Base-by-base conservation (phyloP, 2,888 invertebrate species). In the Pyrocoelia pectoralis region DNA sequence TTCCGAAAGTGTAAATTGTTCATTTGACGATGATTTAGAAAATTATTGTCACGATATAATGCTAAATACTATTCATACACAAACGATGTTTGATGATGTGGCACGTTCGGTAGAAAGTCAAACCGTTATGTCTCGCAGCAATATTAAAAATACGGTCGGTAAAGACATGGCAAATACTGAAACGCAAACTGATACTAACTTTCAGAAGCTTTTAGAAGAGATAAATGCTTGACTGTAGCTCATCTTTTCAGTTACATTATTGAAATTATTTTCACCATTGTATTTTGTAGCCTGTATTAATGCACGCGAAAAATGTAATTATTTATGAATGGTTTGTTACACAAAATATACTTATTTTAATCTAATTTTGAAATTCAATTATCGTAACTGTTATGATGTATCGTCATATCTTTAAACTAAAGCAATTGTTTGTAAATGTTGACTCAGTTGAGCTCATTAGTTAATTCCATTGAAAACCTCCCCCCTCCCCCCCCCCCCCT, bases 21-120 rank as follows among this genome's bases (percentile, higher is more conserved):
- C 24, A 5, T 4, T 55, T 12, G 24, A 43, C n/a, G 41, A 54
- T 10, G 33, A 58, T 28, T 24, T 63, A 10, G 82, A 82, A 9
- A 52, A 13, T 29, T 61, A 51, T 29, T 33, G 33, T 40, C 29
- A 86, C 60, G 84, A 86, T 49, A 81, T 85, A 41, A 76, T 87
- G 19, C 76, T 84, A 1, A 74, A 68, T 55, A 77, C 81, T 3
- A 78, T 88, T 24, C 87, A 89, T 73, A 89, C 89, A 0, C 89
- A 89, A 76, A 89, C 89, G 0, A 80, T 84, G 0, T 77, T 81
- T 56, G 84, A 85, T 57, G 86, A 86, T 66, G 77, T 84, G 24
- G 79, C 87, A 12, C 84, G 84, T 1, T 87, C 87, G 1, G 84
- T 87, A 0, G 86, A 88, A 75, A 88, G 87, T 9, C 87, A 87